Percentiles rank a stretch among this genome's conserved stretches.
Evolutionary conservation across 2,113 vertebrate species (phyloP).

Genomic region (Riparia riparia): DNA sequence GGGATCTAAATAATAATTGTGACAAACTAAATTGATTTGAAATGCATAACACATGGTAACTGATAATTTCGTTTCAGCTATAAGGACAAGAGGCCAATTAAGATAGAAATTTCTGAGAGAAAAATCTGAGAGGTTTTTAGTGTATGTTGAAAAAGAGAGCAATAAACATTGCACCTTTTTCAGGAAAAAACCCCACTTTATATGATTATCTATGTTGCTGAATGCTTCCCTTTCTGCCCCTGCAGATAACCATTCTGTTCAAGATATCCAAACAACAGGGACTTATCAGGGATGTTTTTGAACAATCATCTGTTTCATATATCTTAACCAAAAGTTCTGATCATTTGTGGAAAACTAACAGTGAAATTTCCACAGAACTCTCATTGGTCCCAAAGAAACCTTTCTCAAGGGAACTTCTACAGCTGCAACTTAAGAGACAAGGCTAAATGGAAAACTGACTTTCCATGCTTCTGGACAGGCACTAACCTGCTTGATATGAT

Average conservation of each 20-base stretch:
- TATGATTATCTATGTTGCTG: background rate
- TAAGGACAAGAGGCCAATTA: background rate
- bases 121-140: background rate
- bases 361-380: background rate
- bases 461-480: background rate
- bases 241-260: background rate
- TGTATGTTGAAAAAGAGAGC: background rate
- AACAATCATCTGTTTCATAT: background rate
- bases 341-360: background rate
- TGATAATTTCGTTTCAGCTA: background rate
- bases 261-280: background rate
- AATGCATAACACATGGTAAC: background rate
- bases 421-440: background rate
- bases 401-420: background rate
- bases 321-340: background rate
- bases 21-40: background rate
- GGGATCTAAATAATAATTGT: background rate
- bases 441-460: background rate
- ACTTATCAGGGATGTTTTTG: background rate
- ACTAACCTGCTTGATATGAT: background rate
- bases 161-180: background rate
- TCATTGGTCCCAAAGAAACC: background rate
- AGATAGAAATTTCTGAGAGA: background rate
- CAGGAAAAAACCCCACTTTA: background rate
- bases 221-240: background rate